Percentiles rank a stretch among this genome's conserved stretches.
phyloP scores from a whole-genome alignment of 1,140 invertebrate species.

The Octopus sinensis region DNA sequence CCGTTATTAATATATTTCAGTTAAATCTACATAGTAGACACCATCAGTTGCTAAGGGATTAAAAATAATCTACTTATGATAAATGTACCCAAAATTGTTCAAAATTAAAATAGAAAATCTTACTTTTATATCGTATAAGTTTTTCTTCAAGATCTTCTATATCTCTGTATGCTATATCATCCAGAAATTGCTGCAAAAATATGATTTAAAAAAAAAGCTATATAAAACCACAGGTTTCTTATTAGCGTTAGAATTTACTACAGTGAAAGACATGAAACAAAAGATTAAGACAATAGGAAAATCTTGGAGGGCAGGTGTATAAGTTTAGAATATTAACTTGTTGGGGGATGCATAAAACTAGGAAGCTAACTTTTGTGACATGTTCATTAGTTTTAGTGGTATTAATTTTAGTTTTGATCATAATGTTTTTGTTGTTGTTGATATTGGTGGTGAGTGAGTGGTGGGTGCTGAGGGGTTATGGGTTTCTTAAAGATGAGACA shows the following conservation, averaged over 20 bases:
- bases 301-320: no score
- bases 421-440: no score
- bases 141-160: slow-evolving; percentile 32
- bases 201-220: not conserved
- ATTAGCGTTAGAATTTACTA: not conserved
- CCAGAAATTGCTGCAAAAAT: slow-evolving; percentile 29
- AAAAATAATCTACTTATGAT: not conserved
- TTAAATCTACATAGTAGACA: not conserved
- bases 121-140: slow-evolving; percentile 34
- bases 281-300: not conserved
- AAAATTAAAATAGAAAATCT: slow-evolving; percentile 13
- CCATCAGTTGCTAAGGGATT: not conserved
- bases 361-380: not conserved
- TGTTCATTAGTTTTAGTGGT: no score
- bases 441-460: no score
- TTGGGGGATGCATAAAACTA: not conserved
- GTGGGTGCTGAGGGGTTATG: no score
- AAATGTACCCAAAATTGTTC: not conserved
- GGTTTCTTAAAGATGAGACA: no score
- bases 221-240: no score
- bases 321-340: not conserved
- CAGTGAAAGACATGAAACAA: not conserved
- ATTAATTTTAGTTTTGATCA: no score
- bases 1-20: not conserved
- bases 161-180: slow-evolving; percentile 31